phyloP scores from a whole-genome alignment of 2,113 vertebrate genomes.

The Ahaetulla prasina region DNA sequence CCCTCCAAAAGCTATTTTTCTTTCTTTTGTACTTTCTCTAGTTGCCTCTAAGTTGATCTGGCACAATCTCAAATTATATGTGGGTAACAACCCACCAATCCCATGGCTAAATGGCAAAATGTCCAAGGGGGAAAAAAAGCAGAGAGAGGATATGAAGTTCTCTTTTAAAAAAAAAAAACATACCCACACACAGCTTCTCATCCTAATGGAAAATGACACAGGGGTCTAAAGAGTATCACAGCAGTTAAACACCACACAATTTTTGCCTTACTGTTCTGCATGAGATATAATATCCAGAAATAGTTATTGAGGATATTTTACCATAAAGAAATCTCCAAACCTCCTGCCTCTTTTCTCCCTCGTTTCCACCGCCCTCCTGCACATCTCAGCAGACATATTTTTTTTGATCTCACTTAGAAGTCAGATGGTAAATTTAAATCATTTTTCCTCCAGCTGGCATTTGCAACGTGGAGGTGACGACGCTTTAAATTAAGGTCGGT shows the following conservation, averaged over 20 bases:
- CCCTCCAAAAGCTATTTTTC: neutral
- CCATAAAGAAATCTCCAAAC: slow-evolving; percentile 24
- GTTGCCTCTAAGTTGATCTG: slow-evolving; percentile 44
- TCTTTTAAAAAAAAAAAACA: slow-evolving; percentile 34
- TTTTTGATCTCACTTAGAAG: slow-evolving; percentile 52
- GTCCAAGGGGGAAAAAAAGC: slow-evolving; percentile 48
- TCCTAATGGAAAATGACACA: slow-evolving; percentile 40
- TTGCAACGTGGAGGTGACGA: slow-evolving; percentile 51
- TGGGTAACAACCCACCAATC: slow-evolving; percentile 36
- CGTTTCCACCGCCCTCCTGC: neutral
- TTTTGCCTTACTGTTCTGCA: slow-evolving; percentile 43
- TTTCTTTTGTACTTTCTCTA: neutral
- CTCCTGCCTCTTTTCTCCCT: neutral
- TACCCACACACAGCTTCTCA: slow-evolving; percentile 30
- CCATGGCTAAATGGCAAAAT: slow-evolving; percentile 54
- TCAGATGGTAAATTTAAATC: slow-evolving; percentile 61
- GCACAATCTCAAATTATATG: slow-evolving; percentile 56
- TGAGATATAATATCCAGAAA: slow-evolving; percentile 53
- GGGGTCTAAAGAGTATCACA: slow-evolving; percentile 51
- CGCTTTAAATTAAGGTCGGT: slow-evolving; percentile 54
- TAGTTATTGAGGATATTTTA: slow-evolving; percentile 42
- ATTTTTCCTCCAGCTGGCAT: slow-evolving; percentile 52
- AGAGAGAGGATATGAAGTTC: slow-evolving; percentile 57
- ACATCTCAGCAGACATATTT: slow-evolving; percentile 47
- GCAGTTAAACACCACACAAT: neutral